These are phyloP conservation scores for Micromesistius poutassou DNA, from an alignment of 2,797 vertebrate species.

Conservation along the genomic window DNA sequence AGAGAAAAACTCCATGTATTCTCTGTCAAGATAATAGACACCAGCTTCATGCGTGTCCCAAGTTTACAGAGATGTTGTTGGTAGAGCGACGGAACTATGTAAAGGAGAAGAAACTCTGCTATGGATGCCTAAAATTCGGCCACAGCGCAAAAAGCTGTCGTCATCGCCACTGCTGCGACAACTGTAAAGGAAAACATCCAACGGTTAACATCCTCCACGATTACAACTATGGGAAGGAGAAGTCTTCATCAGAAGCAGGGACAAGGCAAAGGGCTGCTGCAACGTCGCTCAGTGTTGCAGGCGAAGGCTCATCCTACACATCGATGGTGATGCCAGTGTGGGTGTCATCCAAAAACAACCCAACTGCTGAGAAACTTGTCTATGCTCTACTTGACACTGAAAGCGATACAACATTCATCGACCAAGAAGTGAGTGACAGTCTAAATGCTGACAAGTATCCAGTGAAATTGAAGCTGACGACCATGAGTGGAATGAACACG, in stretches of 20 bases:
- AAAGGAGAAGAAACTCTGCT: conserved; percentile 22
- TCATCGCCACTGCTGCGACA: conserved; percentile 10
- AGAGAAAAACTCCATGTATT: conserved; percentile 10
- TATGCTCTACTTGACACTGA: conserved; percentile 21
- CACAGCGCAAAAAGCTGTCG: conserved; percentile 16
- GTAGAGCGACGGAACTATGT: conserved; percentile 16
- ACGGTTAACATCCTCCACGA: conserved; percentile 21
- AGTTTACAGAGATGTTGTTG: conserved; percentile 17
- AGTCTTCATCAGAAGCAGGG: too few relatives aligned
- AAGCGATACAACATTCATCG: conserved; percentile 14
- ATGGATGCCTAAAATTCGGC: conserved; percentile 20
- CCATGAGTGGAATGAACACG: conserved; percentile 5
- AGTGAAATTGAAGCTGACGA: conserved; percentile 18
- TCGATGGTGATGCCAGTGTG: conserved; percentile 36
- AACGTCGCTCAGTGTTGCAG: conserved; percentile 6
- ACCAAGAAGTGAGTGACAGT: conserved; percentile 9
- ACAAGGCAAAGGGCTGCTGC: too few relatives aligned
- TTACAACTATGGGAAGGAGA: not conserved
- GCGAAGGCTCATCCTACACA: conserved; percentile 19
- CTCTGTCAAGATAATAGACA: conserved; percentile 13
- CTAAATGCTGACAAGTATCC: not conserved
- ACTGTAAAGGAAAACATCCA: conserved; percentile 24
- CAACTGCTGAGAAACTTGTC: conserved; percentile 19
- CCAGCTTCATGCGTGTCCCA: conserved; percentile 8
- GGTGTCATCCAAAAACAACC: conserved; percentile 10